phyloP scores from a whole-genome alignment of 2,888 invertebrate genomes.

The Sphinx pinastri region DNA sequence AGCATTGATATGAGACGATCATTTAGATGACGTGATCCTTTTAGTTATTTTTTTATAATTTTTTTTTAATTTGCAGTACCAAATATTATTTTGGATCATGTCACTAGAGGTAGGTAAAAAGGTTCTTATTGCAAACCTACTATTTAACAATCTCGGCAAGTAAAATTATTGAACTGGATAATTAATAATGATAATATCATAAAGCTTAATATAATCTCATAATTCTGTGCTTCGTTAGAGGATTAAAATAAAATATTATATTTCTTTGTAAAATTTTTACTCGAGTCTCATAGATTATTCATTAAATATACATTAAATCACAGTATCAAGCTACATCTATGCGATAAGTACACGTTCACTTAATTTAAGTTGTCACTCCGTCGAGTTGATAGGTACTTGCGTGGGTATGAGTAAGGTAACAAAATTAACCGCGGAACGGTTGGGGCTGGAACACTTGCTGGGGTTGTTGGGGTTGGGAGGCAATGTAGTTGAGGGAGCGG shows the following conservation, averaged over 20 bases:
- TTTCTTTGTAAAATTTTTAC: conserved; percentile 34
- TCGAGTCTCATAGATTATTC: conserved; percentile 51
- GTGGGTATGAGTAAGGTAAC: conserved; percentile 24
- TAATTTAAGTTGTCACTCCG: conserved; percentile 43
- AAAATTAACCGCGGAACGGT: conserved; percentile 65
- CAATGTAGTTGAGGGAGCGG: conserved; percentile 77
- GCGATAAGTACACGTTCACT: conserved; percentile 50
- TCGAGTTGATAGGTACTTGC: conserved; percentile 41
- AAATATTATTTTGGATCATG: too few relatives aligned
- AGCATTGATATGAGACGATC: too few relatives aligned
- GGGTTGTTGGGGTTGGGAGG: conserved; percentile 60
- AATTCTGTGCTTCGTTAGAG: not conserved
- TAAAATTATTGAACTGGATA: too few relatives aligned
- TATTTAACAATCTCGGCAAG: too few relatives aligned
- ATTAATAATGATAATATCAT: too few relatives aligned
- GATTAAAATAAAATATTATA: conserved; percentile 28
- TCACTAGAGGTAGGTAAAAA: too few relatives aligned
- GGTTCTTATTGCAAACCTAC: too few relatives aligned
- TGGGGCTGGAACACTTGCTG: conserved; percentile 50
- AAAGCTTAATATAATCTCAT: too few relatives aligned
- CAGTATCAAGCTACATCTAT: conserved; percentile 66
- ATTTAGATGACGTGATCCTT: too few relatives aligned
- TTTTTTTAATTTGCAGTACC: too few relatives aligned
- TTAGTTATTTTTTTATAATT: too few relatives aligned
- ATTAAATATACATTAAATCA: conserved; percentile 70